Base-by-base conservation (phyloP, 2,888 invertebrate species). In the Orthonychiurus folsomi region DNA sequence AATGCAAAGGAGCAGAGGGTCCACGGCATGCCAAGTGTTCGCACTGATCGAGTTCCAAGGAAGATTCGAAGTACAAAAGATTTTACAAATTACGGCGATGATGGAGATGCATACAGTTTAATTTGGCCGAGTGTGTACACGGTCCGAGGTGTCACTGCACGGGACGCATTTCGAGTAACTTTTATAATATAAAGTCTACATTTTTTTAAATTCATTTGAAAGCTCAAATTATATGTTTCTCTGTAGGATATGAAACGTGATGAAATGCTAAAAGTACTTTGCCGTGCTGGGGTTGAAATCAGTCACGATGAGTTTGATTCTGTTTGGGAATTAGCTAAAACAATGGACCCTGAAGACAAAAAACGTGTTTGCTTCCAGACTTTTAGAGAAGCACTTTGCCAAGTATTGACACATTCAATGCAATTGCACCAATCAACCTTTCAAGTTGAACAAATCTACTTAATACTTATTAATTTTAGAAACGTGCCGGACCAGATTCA, bases 311-410 rank as follows among this genome's bases (percentile, higher is more conserved):
- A 66, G 26, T 74, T 76, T 50, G 71, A 75, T 53, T 59, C 65
- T 3, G 59, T 74, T 61, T 77, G 74, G 73, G 65, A 74, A 37
- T 67, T 74, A 63, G 75, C 73, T 27, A 50, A 73, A 50, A 61
- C 66, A 52, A 66, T 69, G 5, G 74, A 75, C 61, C 64, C 73
- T 2, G 72, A 69, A 0, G 73, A 67, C 1, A 69, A 71, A 37
- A 62, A 60, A 12, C 56, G 68, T 26, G 73, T 76, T 23, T 75
- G 73, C 27, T 68, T 76, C 48, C 74, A 76, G 69, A 75, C 73
- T 3, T 73, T 73, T 59, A 58, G 72, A 24, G 72, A 73, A 61
- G 66, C 72, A 2, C 61, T 73, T n/a, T 62, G 61, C 25, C 59
- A 57, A 3, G 62, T 61, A 60, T n/a, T 47, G 48, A n/a, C n/a